A percentile compares a stretch with the other conserved stretches of the same genome.
phyloP scores from a whole-genome alignment of 2,113 vertebrate species.

The Rattus norvegicus region DNA sequence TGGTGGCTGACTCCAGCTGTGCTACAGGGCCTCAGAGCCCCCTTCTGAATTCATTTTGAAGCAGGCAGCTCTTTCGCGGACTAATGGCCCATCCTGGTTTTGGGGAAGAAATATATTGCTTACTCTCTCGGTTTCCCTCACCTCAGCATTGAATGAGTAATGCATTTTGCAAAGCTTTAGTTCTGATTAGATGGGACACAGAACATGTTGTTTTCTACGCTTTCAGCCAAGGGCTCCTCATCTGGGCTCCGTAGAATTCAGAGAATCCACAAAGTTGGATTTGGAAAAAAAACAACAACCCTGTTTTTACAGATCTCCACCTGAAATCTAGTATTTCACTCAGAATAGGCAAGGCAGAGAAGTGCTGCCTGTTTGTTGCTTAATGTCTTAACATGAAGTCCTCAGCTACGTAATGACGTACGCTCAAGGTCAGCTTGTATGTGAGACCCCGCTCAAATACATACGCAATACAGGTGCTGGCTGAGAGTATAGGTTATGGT shows the following conservation, averaged over 20 bases:
- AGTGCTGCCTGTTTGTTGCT: background rate
- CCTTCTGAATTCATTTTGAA: constrained; percentile 5
- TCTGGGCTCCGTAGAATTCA: constrained; percentile 4
- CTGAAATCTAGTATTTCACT: constrained; percentile 17
- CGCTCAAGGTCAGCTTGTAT: background rate
- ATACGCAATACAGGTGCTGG: background rate
- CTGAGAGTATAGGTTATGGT: background rate
- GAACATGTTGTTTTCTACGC: constrained; percentile 21
- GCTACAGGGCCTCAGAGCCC: background rate
- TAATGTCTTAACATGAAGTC: background rate
- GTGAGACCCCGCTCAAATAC: background rate
- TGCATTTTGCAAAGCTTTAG: constrained; percentile 41
- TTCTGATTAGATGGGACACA: constrained; percentile 17
- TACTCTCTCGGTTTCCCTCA: background rate
- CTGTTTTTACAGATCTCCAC: background rate
- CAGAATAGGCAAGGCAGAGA: background rate
- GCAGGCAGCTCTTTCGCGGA: background rate
- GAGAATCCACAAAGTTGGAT: background rate
- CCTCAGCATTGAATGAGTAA: background rate
- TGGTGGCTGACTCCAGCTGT: background rate
- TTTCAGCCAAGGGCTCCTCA: constrained; percentile 22
- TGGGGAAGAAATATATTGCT: background rate
- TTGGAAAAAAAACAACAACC: background rate
- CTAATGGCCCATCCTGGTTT: background rate
- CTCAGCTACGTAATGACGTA: background rate